phyloP scores from a whole-genome alignment of 2,888 invertebrate genomes.

The Xylophagus ater region DNA sequence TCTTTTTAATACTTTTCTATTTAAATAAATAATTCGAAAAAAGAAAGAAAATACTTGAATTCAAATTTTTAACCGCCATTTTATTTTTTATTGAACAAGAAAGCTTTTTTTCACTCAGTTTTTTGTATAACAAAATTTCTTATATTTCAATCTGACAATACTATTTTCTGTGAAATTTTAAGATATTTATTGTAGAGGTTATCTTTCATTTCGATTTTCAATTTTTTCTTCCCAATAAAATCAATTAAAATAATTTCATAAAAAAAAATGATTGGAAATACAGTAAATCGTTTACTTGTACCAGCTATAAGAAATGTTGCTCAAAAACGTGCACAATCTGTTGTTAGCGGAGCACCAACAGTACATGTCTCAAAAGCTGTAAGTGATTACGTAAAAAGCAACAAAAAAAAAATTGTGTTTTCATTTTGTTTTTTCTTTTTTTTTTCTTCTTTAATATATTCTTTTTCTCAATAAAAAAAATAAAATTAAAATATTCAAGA shows the following conservation, averaged over 20 bases:
- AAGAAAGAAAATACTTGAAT: no score
- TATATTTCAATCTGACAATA: no score
- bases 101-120: no score
- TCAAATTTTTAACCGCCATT: no score
- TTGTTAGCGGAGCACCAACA: constrained; percentile 33
- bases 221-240: no score
- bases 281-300: constrained; percentile 29
- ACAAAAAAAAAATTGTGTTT: background rate
- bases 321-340: constrained; percentile 33
- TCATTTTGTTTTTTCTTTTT: background rate
- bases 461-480: background rate
- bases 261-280: constrained; percentile 31
- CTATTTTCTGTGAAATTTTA: no score
- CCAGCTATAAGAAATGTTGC: constrained; percentile 31
- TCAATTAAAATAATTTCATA: constrained; percentile 6
- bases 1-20: no score
- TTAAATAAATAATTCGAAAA: no score
- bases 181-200: no score
- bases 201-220: no score
- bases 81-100: no score
- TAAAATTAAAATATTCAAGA: background rate
- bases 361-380: constrained; percentile 31
- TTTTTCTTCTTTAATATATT: background rate
- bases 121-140: no score
- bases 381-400: constrained; percentile 31